Evolutionary conservation across 2,113 vertebrate genomes (phyloP), one percentile per base, ranked within the genome.

Genomic region (Hepsetus odoe): DNA sequence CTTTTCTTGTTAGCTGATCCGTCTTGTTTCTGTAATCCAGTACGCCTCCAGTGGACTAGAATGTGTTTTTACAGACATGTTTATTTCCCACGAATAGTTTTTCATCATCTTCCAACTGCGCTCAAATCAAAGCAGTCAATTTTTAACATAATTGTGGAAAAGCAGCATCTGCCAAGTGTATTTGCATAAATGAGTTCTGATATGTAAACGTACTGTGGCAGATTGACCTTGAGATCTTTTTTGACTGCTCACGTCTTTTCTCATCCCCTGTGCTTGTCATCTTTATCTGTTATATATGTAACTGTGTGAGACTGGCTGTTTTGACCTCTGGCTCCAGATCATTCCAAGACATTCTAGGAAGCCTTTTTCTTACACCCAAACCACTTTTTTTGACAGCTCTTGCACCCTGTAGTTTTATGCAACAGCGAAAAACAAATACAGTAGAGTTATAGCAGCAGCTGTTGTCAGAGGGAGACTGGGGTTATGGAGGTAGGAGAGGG

Each of bases 401-500:
- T 67, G 58, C 81, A 86, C 87, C 86, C 81, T 82, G 83, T 53
- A 75, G 82, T 85, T 87, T 83, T 84, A 80, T 87, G 87, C 80
- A 84, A 84, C 84, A 86, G 80, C 72, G 26, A 77, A 88, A 87
- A 84, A 86, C 83, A 87, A 88, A 88, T 88, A 92, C 90, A 90
- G 88, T 87, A 93, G 93, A 92, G 86, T 91, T 91, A 90, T 87
- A 82, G 88, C 83, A 90, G 89, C 96, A 98, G 97, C 97, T 98
- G 96, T 94, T 93, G 90, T 86, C 51, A 22, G 44, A 58, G 56
- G 76, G 67, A 68, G 61, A 14, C 35, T 33, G 51, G 70, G 61
- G 28, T 46, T 42, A n/a, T 62, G 67, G n/a, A 64, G 26, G 74
- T n/a, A 64, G 28, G 74, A 35, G 72, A 69, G n/a, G 58, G 78